Evolutionary conservation across 1,140 invertebrate species (phyloP), one percentile per base, ranked within the genome.

Genomic region (Cydia strobilella): DNA sequence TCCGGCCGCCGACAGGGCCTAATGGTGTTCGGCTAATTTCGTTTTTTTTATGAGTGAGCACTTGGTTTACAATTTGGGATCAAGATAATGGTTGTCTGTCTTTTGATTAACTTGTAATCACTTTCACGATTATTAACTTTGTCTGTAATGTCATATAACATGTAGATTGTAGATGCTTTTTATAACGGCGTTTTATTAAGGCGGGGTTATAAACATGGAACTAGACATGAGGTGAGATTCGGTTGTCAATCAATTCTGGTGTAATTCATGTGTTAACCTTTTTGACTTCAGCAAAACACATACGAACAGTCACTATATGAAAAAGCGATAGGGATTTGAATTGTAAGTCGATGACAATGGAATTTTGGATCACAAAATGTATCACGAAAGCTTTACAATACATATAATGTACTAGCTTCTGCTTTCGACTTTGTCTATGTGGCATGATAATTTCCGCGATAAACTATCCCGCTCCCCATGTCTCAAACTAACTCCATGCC

Each of bases 21-120:
- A 75, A 79, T 80, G 77, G 74, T 72, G 48, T 48, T 65, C 79
- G 82, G 79, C 78, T 86, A 84, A 84, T 86, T 86, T 84, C 54
- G 78, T 81, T 80, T 78, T 39, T 73, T 86, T 83, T 84, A 82
- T 74, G 78, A 80, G n/a, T 79, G 78, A 80, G n/a, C 80, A 74
- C 54, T 75, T 76, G 84, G 84, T 85, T 87, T 86, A 87, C 77
- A 83, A 83, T 85, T 78, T 80, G 76, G 76, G 62, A 54, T 39
- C 12, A 71, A 75, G 63, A 72, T 76, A 85, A 80, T 79, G 15
- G 54, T 59, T 59, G 23, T 0, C 6, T 23, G n/a, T 54, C n/a
- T 18, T 23, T 23, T 23, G 20, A 59, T 20, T n/a, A 23, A 59
- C 6, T 23, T 59, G 54, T 59, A 59, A 59, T 59, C 54, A 59